A percentile compares a stretch with the other conserved stretches of the same genome.
Conservation (phyloP, 2,888 invertebrate genomes). For the Palloptera scutellata region DNA sequence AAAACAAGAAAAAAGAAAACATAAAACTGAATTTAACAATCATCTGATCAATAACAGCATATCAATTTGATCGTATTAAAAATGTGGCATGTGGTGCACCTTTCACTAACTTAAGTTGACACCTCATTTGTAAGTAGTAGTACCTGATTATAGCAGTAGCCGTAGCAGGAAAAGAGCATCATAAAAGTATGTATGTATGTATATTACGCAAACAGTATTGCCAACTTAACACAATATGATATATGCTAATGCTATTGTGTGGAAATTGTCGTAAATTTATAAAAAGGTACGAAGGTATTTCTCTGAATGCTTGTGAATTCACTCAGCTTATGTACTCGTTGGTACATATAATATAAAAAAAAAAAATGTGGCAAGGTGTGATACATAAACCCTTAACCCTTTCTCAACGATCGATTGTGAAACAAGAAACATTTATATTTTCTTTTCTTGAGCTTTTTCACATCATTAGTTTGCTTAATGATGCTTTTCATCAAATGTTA, state of each 20-base stretch:
- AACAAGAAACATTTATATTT: not conserved
- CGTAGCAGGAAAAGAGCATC: no score
- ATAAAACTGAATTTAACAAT: conserved; percentile 12
- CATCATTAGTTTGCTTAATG: conserved; percentile 21
- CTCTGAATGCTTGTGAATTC: not conserved
- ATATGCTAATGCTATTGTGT: conserved; percentile 60
- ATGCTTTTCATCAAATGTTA: conserved; percentile 19
- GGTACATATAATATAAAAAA: no score
- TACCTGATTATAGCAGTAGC: no score
- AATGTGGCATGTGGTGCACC: conserved; percentile 39
- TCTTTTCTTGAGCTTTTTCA: not conserved
- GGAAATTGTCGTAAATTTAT: conserved; percentile 40
- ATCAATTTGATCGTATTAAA: conserved; percentile 28
- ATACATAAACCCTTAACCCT: no score
- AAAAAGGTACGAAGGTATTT: not conserved
- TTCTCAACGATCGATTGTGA: no score
- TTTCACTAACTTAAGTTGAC: conserved; percentile 61
- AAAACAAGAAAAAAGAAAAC: no score
- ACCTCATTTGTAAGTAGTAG: conserved; percentile 44
- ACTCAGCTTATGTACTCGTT: no score
- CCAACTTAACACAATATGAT: conserved; percentile 47
- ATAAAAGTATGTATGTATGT: no score
- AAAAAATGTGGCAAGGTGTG: no score
- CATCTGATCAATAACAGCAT: conserved; percentile 25
- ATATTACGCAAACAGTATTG: not conserved